Evolutionary conservation across 2,797 vertebrate species (phyloP).

Genomic region (Semotilus atromaculatus): DNA sequence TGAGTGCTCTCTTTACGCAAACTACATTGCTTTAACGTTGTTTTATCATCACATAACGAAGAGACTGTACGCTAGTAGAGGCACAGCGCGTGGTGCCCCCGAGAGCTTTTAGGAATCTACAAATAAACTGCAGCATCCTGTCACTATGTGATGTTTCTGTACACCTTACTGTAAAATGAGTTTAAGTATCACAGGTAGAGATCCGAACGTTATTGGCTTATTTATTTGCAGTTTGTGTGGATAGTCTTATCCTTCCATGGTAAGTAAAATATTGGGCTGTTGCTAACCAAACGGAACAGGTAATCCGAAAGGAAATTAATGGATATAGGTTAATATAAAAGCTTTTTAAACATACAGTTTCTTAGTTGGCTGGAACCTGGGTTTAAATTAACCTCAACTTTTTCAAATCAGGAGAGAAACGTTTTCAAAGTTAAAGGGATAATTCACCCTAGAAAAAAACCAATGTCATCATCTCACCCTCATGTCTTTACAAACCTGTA

Average conservation of each 20-base stretch:
- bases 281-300: constrained; percentile 42
- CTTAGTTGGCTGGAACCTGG: constrained; percentile 68
- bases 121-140: constrained; percentile 88
- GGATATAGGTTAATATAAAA: constrained; percentile 67
- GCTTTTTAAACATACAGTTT: constrained; percentile 72
- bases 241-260: constrained; percentile 82
- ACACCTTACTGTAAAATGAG: constrained; percentile 90
- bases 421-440: constrained; percentile 59
- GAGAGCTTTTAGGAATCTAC: constrained; percentile 77
- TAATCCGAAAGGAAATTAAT: constrained; percentile 36
- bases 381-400: constrained; percentile 71
- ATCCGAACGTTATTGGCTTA: constrained; percentile 84
- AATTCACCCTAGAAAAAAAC: neutral
- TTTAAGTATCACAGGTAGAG: constrained; percentile 90
- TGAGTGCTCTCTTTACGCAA: constrained; percentile 73
- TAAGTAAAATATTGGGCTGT: constrained; percentile 81
- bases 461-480: neutral
- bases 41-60: constrained; percentile 72
- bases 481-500: constrained; percentile 7
- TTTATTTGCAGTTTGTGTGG: constrained; percentile 90
- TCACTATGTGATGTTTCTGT: constrained; percentile 96
- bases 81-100: constrained; percentile 65
- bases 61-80: constrained; percentile 62
- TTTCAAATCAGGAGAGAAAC: constrained; percentile 62
- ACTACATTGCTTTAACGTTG: constrained; percentile 72